Evolutionary conservation across 2,888 invertebrate genomes (phyloP).

Genomic region (Lingula anatina): DNA sequence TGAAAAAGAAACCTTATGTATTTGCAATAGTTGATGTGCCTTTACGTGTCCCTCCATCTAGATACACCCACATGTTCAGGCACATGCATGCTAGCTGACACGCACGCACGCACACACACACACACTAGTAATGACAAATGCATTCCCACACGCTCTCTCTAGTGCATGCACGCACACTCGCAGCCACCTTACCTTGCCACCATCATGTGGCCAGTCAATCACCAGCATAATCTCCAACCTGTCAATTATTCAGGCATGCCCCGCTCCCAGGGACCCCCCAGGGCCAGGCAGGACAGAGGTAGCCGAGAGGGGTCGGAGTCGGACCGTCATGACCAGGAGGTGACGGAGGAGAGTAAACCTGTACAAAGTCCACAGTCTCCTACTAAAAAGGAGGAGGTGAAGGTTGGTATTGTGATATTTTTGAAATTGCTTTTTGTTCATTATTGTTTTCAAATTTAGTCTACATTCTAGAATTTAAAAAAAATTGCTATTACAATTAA

Average conservation of each 20-base stretch:
- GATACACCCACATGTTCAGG: no score
- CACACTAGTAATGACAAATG: not conserved
- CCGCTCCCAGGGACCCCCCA: constrained; percentile 12
- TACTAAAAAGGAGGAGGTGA: constrained; percentile 2
- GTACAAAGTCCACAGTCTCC: constrained; percentile 3
- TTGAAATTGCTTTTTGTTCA: no score
- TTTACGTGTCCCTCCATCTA: no score
- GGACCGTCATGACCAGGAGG: constrained; percentile 15
- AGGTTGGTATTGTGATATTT: not conserved
- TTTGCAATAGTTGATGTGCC: no score
- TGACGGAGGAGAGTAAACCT: constrained; percentile 7
- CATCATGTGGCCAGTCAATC: not conserved
- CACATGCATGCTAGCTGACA: no score
- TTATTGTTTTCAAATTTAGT: no score
- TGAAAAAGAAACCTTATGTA: no score
- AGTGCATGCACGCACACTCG: not conserved
- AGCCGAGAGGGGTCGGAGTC: constrained; percentile 27
- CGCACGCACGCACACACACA: no score
- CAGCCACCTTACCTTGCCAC: not conserved
- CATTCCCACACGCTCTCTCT: not conserved
- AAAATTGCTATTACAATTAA: no score
- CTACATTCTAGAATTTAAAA: no score
- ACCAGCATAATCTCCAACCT: not conserved
- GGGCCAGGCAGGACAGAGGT: constrained; percentile 21
- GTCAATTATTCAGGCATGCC: constrained; percentile 4